Evolutionary conservation across 2,888 invertebrate species (phyloP), one percentile per base, ranked within the genome.

Genomic region (Caenorhabditis drosophilae): DNA sequence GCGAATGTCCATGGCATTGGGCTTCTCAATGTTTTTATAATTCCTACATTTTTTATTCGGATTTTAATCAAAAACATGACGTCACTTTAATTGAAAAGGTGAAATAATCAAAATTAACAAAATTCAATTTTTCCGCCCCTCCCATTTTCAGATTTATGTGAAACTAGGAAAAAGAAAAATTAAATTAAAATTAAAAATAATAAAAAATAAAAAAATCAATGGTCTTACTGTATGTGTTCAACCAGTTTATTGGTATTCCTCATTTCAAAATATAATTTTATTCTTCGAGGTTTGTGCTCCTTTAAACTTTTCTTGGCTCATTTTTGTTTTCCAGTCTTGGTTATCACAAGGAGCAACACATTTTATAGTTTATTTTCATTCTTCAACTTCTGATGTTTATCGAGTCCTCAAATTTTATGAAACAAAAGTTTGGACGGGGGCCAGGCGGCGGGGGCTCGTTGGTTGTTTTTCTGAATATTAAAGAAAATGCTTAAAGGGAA

Each of bases 171-270:
- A 15, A 4, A 7, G 20, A 23, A 15, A 20, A 4, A 23, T 53
- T 3, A 11, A 23, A 2, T 23, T 56, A n/a, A 49, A 38, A 20
- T 6, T 58, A 0, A 40, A 35, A n/a, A 22, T 42, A 22, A 47
- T 63, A 3, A 27, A 27, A 11, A 31, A n/a, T 0, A 36, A 50
- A 18, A 31, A 16, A 7, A 44, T 41, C 16, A 16, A 31, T 4
- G 73, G 72, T 1, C 38, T 74, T 6, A 66, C 72, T 3, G 60
- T 76, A 11, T 76, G 76, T 47, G 61, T 76, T 6, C 74, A 70
- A 18, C 73, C 76, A 0, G 62, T 76, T 11, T 76, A 73, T 41
- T 76, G 73, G 73, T 73, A 67, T 49, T 59, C 72, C 0, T 67
- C 70, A 38, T 68, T 64, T 48, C 63, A 63, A 22, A 68, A 67